These are phyloP conservation scores for Oscheius myriophilus DNA, from an alignment of 2,888 invertebrate species.

Conservation along the genomic window DNA sequence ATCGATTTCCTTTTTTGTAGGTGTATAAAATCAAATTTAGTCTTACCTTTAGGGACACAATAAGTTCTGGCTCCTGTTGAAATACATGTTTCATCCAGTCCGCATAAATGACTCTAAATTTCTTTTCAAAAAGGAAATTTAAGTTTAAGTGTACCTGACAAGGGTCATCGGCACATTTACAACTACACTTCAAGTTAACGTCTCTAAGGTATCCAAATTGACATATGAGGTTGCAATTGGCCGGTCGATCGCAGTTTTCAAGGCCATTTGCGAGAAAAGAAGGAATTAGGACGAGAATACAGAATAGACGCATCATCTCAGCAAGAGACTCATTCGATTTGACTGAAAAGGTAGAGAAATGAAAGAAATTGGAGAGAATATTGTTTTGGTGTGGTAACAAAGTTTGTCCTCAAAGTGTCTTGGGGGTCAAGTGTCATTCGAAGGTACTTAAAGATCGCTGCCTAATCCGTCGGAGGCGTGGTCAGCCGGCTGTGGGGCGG, in stretches of 20 bases:
- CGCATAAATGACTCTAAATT: slow-evolving; percentile 51
- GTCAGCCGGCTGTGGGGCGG: slow-evolving; percentile 22
- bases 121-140: neutral
- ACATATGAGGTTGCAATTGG: slow-evolving; percentile 53
- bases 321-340: slow-evolving; percentile 17
- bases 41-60: slow-evolving; percentile 48
- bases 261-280: neutral
- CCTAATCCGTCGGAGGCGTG: slow-evolving; percentile 30
- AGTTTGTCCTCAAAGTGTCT: neutral
- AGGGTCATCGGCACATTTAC: slow-evolving; percentile 58
- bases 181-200: slow-evolving; percentile 36
- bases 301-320: no score
- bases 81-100: slow-evolving; percentile 52
- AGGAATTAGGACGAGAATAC: no score
- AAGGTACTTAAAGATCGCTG: slow-evolving; percentile 17
- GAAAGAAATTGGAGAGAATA: neutral
- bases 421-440: no score
- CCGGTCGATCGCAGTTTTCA: slow-evolving; percentile 11
- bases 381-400: neutral
- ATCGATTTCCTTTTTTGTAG: no score
- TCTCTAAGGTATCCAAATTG: slow-evolving; percentile 52
- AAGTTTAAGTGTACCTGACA: slow-evolving; percentile 61
- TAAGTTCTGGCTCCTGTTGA: slow-evolving; percentile 43
- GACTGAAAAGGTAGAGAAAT: no score
- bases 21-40: neutral